A percentile compares a stretch with the other conserved stretches of the same genome.
Evolutionary conservation across 2,888 invertebrate genomes (phyloP).

Genomic region (Cancer borealis): DNA sequence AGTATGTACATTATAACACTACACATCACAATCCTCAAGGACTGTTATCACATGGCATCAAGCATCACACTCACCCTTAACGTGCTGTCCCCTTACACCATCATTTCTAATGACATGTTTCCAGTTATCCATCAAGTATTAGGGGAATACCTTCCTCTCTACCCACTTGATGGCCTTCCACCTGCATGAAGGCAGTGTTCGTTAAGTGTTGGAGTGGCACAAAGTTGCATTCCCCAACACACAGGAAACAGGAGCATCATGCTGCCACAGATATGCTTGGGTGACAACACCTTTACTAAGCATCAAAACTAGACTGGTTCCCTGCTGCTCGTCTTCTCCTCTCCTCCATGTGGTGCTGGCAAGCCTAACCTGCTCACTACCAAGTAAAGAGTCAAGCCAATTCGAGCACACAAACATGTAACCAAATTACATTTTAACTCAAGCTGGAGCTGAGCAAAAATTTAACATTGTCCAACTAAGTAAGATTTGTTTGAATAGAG

Average conservation of each 20-base stretch:
- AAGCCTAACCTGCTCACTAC: background rate
- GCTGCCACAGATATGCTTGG: background rate
- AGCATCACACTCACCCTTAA: background rate
- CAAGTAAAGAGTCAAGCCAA: background rate
- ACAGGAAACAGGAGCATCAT: background rate
- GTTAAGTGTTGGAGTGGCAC: background rate
- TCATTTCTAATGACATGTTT: background rate
- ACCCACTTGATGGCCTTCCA: background rate
- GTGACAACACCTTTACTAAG: background rate
- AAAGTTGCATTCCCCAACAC: background rate
- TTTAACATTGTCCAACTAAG: background rate
- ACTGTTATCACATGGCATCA: background rate
- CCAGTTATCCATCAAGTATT: background rate
- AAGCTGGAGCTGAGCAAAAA: background rate
- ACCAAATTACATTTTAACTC: background rate
- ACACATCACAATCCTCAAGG: background rate
- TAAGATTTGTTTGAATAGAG: background rate
- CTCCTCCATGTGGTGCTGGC: background rate
- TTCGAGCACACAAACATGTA: background rate
- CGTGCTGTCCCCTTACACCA: background rate
- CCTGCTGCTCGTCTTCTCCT: background rate
- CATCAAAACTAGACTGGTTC: slow-evolving; percentile 16
- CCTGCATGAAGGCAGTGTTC: background rate
- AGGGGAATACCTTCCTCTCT: background rate
- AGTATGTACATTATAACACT: slow-evolving; percentile 28